Evolutionary conservation across 2,113 vertebrate species (phyloP).

Genomic region (Etia nguti): DNA sequence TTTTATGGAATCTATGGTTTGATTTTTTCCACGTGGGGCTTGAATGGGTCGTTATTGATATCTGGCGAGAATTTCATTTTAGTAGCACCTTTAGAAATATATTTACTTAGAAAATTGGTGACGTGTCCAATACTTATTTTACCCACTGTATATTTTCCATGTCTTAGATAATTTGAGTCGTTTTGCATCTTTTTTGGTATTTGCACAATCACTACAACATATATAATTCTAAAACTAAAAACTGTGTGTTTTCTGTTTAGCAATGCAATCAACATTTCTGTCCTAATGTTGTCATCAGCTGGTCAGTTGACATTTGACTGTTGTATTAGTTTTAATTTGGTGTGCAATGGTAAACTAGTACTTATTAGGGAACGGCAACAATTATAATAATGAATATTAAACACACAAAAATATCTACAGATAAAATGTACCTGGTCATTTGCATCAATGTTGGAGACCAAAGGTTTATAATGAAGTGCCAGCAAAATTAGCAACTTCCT

Average conservation of each 20-base stretch:
- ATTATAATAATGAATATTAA: neutral
- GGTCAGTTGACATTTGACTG: neutral
- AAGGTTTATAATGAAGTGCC: neutral
- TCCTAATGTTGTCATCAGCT: neutral
- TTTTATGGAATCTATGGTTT: neutral
- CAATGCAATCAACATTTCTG: neutral
- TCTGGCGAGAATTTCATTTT: neutral
- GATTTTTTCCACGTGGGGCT: neutral
- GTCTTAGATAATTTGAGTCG: neutral
- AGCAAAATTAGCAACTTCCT: neutral
- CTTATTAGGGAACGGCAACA: neutral
- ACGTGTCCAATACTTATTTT: neutral
- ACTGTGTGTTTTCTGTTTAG: neutral
- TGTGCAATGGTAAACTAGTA: neutral
- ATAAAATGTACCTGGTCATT: neutral
- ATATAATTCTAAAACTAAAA: neutral
- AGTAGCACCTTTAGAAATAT: fast-evolving
- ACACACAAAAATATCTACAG: neutral
- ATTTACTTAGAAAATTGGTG: neutral
- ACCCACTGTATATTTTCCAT: neutral
- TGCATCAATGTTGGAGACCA: neutral
- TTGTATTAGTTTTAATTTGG: neutral
- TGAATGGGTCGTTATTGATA: neutral
- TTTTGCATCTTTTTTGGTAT: neutral
- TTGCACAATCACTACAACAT: neutral